Conservation (phyloP, 2,113 vertebrate genomes). For the Atractosteus spatula region DNA sequence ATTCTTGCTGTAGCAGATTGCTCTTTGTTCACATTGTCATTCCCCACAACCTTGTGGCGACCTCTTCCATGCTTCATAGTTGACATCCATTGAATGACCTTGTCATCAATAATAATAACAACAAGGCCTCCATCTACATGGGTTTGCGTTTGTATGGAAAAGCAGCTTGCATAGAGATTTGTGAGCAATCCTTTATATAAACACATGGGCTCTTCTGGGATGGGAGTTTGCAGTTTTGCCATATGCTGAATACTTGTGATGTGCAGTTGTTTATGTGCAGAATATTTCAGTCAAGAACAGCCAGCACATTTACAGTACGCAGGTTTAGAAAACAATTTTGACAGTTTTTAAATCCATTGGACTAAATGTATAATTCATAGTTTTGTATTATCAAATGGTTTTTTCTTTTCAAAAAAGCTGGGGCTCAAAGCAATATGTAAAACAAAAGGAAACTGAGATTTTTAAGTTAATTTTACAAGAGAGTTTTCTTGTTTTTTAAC, state of each 20-base stretch:
- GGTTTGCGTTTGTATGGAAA: constrained; percentile 34
- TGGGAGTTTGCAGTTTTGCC: constrained; percentile 27
- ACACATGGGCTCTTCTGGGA: constrained; percentile 22
- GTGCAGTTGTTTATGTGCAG: constrained; percentile 30
- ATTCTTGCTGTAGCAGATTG: neutral
- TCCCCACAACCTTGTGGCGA: constrained; percentile 15
- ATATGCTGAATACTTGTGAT: constrained; percentile 52
- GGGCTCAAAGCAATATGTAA: too few relatives aligned
- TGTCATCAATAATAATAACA: constrained; percentile 24
- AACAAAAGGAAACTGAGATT: too few relatives aligned
- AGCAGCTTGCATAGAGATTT: constrained; percentile 35
- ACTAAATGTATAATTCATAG: too few relatives aligned
- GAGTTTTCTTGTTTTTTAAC: too few relatives aligned
- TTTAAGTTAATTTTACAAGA: too few relatives aligned
- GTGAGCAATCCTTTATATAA: constrained; percentile 35
- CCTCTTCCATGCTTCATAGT: constrained; percentile 14
- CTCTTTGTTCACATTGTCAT: neutral
- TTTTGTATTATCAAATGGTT: too few relatives aligned
- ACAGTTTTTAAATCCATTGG: too few relatives aligned
- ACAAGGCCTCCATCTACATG: constrained; percentile 14
- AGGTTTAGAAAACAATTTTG: too few relatives aligned
- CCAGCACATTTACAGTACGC: constrained; percentile 7
- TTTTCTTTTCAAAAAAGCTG: too few relatives aligned
- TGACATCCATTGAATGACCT: constrained; percentile 16
- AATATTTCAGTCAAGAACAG: constrained; percentile 36